Conservation (phyloP, 2,888 invertebrate species). For the Anoplius nigerrimus region DNA sequence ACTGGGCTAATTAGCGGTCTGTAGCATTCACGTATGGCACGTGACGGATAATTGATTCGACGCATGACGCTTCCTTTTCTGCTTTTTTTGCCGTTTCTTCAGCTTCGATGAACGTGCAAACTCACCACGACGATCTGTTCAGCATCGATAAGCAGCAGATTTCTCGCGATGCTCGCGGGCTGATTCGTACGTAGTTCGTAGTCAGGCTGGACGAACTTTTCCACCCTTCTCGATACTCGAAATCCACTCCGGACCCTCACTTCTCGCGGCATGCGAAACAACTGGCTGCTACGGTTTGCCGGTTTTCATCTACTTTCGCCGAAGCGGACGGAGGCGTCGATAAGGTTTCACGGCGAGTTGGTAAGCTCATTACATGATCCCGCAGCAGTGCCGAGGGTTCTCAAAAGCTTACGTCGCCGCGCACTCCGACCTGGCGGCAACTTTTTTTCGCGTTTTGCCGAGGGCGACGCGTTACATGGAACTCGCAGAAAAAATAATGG, state of each 20-base stretch:
- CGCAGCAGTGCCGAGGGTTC: constrained; percentile 54
- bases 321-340: constrained; percentile 37
- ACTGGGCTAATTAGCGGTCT: no score
- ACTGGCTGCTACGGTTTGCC: constrained; percentile 41
- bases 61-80: no score
- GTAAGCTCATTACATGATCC: constrained; percentile 67
- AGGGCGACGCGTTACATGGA: background rate
- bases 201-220: background rate
- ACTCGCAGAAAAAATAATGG: background rate
- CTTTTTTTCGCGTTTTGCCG: no score
- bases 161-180: no score
- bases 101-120: no score
- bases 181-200: background rate
- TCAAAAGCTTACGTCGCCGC: constrained; percentile 20
- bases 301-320: constrained; percentile 28
- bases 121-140: no score
- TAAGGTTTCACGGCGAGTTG: constrained; percentile 59
- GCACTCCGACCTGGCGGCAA: background rate
- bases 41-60: no score
- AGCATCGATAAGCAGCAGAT: no score
- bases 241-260: constrained; percentile 16
- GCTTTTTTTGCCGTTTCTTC: no score
- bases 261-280: constrained; percentile 32
- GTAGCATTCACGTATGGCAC: no score
- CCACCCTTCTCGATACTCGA: background rate